Percentiles rank a stretch among this genome's conserved stretches.
These are phyloP conservation scores for Jordanella pulchra DNA, from an alignment of 2,797 vertebrate genomes.

Conservation along the genomic window DNA sequence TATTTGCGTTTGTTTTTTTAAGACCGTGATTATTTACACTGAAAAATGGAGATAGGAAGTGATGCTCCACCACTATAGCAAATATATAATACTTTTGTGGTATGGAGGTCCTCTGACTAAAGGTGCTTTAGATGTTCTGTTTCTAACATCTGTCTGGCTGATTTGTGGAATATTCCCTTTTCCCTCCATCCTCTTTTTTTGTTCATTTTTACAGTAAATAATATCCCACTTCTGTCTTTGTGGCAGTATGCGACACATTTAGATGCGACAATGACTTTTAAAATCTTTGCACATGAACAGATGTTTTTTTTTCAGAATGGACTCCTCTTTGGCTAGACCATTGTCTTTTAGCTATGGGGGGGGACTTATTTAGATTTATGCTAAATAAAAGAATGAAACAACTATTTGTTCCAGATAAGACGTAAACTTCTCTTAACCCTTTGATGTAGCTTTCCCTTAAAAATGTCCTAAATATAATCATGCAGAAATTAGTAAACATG, in stretches of 20 bases:
- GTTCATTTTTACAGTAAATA: background rate
- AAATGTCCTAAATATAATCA: background rate
- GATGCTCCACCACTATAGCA: no score
- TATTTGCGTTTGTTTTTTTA: no score
- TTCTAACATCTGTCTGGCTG: no score
- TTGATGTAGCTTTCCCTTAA: background rate
- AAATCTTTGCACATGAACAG: background rate
- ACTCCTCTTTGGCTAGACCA: background rate
- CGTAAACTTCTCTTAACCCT: background rate
- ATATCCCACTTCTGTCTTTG: background rate
- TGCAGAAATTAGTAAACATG: slow-evolving; percentile 5
- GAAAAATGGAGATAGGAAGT: no score
- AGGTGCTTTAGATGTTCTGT: no score
- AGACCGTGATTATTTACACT: no score
- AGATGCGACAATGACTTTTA: background rate
- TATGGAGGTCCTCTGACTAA: background rate
- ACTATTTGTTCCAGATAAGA: background rate
- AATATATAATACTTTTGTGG: no score
- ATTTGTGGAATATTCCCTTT: no score
- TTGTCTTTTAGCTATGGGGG: background rate
- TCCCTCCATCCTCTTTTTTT: no score
- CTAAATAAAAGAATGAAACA: no score
- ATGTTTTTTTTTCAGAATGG: background rate
- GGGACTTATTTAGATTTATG: no score
- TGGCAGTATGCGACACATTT: background rate